Conservation (phyloP, 2,888 invertebrate genomes). For the Itoplectis maculator region DNA sequence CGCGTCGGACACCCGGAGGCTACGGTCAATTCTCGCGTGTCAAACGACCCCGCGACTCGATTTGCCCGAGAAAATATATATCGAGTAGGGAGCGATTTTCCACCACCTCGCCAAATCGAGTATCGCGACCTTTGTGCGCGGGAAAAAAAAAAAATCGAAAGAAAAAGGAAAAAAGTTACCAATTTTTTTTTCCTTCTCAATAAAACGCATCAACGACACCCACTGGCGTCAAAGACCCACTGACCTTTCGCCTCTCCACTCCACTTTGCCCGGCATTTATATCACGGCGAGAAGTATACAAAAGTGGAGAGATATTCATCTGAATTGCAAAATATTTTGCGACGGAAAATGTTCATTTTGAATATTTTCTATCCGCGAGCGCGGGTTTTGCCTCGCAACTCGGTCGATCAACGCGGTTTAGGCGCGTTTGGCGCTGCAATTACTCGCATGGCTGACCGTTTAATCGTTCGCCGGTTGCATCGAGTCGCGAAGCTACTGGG, state of each 20-base stretch:
- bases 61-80: conserved; percentile 4
- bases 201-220: not conserved
- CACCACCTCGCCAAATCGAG: conserved; percentile 8
- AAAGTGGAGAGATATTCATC: not conserved
- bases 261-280: not conserved
- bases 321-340: not conserved
- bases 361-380: not conserved
- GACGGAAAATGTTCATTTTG: not conserved
- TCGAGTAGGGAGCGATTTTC: not conserved
- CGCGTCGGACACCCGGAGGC: conserved; percentile 13
- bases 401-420: not conserved
- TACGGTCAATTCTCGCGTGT: conserved; percentile 30
- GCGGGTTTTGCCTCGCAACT: not conserved
- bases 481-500: conserved; percentile 1
- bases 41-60: conserved; percentile 4
- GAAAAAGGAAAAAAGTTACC: too few species aligned
- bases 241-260: conserved; percentile 8
- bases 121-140: not conserved
- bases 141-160: not conserved
- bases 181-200: not conserved
- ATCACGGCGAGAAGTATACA: too few species aligned
- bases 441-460: conserved; percentile 22
- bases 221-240: not conserved
- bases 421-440: conserved; percentile 7
- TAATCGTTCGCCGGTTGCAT: not conserved